Base-by-base conservation (phyloP, 2,888 invertebrate genomes). In the Nemurella pictetii region DNA sequence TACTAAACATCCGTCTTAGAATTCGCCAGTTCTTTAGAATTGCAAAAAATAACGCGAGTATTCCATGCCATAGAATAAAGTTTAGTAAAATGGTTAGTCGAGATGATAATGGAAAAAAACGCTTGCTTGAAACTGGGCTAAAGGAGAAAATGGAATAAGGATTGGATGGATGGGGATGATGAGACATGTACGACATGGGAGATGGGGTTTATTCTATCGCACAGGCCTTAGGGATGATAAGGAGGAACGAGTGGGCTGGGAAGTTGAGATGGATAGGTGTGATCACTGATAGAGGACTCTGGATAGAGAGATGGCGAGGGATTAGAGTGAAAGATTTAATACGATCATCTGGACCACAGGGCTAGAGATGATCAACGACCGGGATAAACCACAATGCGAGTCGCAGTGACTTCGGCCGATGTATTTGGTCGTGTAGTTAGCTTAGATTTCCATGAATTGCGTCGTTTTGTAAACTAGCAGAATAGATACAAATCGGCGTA, bases 61-160 rank as follows among this genome's bases (percentile, higher is more conserved):
- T 20, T 20, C 55, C 55, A 12, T 55, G 55, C 55, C 20, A 20
- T 55, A 55, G 20, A 55, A 55, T 55, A 55, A 55, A 55, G 55
- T 55, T 20, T 55, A 28, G 28, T 75, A 75, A 75, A 75, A 75
- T 75, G 75, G 75, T 75, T 75, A 75, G 55, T 20, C n/a, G 7
- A n/a, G 75, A 75, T 75, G 75, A 28, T 75, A 80, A 80, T 80
- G 80, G 80, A 80, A 80, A 55, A n/a, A 7, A 80, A 80, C 80
- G 29, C 80, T 80, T 80, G 80, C 80, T 80, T 12, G 80, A n/a
- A 27, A 26, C 28, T 75, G 26, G 26, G 26, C 26, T 75, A 12
- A 15, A 30, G 28, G 29, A 29, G 32, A 80, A 75, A 75, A 80
- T 29, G 32, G 80, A 30, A 28, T 80, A 29, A 30, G 32, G 29